These are phyloP conservation scores for Drosophila emarginata DNA, from an alignment of 2,888 invertebrate genomes.

Conservation along the genomic window DNA sequence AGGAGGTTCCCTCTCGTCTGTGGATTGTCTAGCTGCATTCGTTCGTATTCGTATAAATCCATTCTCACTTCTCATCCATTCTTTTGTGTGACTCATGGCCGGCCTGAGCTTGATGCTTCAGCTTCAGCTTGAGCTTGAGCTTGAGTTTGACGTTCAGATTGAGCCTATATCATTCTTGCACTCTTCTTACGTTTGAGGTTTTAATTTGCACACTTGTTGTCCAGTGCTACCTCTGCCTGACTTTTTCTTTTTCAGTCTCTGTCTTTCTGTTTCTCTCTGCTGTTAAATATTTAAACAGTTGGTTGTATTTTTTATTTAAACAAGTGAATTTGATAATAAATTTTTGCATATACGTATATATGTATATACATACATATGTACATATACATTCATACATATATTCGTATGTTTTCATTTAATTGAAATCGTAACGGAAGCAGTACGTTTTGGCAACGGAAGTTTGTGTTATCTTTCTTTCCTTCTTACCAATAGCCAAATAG, in stretches of 20 bases:
- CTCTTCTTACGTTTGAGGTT: background rate
- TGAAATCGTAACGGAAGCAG: slow-evolving; percentile 47
- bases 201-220: slow-evolving; percentile 1
- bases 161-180: background rate
- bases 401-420: background rate
- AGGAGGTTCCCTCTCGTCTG: background rate
- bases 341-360: background rate
- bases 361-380: background rate
- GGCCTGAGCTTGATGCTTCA: background rate
- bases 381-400: background rate
- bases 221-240: background rate
- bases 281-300: slow-evolving; percentile 30
- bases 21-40: background rate
- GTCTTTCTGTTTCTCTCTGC: background rate
- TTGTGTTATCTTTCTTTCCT: slow-evolving; percentile 8
- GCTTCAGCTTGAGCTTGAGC: background rate
- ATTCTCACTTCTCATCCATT: background rate
- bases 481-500: background rate
- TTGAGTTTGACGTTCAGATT: background rate
- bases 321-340: slow-evolving; percentile 3
- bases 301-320: slow-evolving; percentile 1
- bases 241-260: background rate
- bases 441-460: slow-evolving; percentile 71
- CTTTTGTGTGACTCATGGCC: background rate
- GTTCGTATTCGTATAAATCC: background rate